phyloP scores from a whole-genome alignment of 2,888 invertebrate genomes.

The Timandra comae region DNA sequence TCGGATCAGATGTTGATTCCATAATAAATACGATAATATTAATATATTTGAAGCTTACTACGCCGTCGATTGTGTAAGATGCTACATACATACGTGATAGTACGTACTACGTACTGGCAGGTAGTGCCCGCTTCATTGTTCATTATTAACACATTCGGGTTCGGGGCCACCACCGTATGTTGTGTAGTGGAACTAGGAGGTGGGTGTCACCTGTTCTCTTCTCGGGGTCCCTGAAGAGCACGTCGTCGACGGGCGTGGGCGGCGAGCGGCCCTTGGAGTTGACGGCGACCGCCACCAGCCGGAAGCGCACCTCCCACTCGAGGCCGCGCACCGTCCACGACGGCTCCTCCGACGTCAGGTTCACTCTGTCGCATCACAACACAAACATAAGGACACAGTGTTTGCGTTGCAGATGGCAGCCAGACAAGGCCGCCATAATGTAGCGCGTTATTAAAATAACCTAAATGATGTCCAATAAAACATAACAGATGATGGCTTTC shows the following conservation, averaged over 20 bases:
- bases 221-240: slow-evolving; percentile 87
- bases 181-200: background rate
- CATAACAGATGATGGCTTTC: slow-evolving; percentile 24
- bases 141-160: background rate
- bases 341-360: slow-evolving; percentile 81
- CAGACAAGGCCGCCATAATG: too few species aligned
- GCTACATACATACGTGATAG: too few species aligned
- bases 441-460: slow-evolving; percentile 21
- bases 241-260: slow-evolving; percentile 83
- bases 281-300: slow-evolving; percentile 85
- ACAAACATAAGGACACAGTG: too few species aligned
- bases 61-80: too few species aligned
- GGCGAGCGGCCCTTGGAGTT: slow-evolving; percentile 89
- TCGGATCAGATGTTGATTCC: too few species aligned
- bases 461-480: slow-evolving; percentile 32
- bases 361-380: slow-evolving; percentile 73
- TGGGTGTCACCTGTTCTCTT: slow-evolving; percentile 80
- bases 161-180: background rate
- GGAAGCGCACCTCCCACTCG: slow-evolving; percentile 87
- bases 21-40: too few species aligned
- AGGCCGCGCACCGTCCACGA: slow-evolving; percentile 86
- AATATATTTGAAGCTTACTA: too few species aligned
- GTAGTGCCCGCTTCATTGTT: background rate
- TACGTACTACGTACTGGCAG: too few species aligned
- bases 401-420: too few species aligned